Percentiles rank a stretch among this genome's conserved stretches.
Conservation (phyloP, 2,888 invertebrate species). For the Lasioglossum leucozonium region DNA sequence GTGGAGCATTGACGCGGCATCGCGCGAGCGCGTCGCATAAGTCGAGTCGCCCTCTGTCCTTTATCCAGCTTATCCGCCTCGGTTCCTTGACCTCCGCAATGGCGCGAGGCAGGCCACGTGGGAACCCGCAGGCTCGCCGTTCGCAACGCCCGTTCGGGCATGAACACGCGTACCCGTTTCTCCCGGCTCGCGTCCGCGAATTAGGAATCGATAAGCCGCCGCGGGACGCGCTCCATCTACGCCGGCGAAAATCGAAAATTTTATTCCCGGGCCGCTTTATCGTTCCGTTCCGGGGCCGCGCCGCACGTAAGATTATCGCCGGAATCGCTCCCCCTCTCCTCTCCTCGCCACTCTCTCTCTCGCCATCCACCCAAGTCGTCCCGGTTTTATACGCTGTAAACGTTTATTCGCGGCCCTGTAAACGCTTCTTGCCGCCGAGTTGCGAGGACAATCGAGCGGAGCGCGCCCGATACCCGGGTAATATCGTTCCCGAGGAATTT, state of each 20-base stretch:
- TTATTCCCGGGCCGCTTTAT: not conserved
- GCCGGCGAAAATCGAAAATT: not conserved
- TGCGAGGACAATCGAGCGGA: constrained; percentile 14
- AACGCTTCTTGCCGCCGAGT: constrained; percentile 10
- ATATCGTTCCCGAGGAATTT: constrained; percentile 4
- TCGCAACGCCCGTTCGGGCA: not conserved
- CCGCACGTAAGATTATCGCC: not conserved
- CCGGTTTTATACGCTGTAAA: constrained; percentile 35
- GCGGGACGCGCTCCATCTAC: not conserved
- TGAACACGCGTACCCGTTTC: not conserved
- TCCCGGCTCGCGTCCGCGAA: not conserved
- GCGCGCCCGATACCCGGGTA: constrained; percentile 3
- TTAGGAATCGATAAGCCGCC: not conserved
- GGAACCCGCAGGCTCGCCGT: constrained; percentile 25
- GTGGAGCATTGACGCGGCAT: constrained; percentile 19
- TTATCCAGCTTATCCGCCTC: constrained; percentile 10
- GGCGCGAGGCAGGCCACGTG: constrained; percentile 17
- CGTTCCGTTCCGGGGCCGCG: not conserved
- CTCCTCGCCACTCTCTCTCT: not conserved
- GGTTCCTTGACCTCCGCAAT: constrained; percentile 9
- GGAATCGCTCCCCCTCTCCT: not conserved
- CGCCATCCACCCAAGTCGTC: not conserved
- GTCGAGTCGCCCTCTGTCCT: not conserved
- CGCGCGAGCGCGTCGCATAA: constrained; percentile 15
- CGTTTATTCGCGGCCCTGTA: constrained; percentile 29